Base-by-base conservation (phyloP, 2,797 vertebrate genomes). In the Eulemur rubriventer region DNA sequence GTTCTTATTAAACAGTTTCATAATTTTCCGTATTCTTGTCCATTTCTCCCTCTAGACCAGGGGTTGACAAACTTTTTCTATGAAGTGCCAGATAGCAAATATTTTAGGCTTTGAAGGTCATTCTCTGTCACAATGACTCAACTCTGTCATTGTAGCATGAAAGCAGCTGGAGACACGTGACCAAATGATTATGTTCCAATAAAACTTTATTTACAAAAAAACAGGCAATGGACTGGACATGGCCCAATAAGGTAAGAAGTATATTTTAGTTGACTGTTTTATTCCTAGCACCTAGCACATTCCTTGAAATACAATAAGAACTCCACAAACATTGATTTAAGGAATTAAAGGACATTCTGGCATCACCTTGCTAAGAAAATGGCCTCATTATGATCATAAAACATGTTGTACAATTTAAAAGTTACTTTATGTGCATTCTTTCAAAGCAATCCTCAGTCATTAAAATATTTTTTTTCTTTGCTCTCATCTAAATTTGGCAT, bases 141-240 rank as follows among this genome's bases (percentile, higher is more conserved):
- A 43, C 9, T 95, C 55, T 89, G n/a, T 92, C 33, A 57, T 24
- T 46, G 10, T 43, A 86, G 16, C 43, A 55, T 38, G 11, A 89
- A 89, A 57, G 9, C n/a, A 76, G 2, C 6, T 11, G 69, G 28
- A 55, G 26, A 55, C 17, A 57, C 4, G 20, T 89, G 50, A 35
- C 30, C 75, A 79, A 94, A 22, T 57, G 4, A 83, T 30, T 43
- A 18, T 80, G 9, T 93, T 84, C 57, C 72, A 93, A 48, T 93
- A 80, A 95, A 92, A 59, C 41, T 94, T 79, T 65, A 63, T 87
- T 87, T 94, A 52, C 38, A 59, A 93, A 69, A 69, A 87, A 63
- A 75, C 2, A 93, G 38, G 1, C 61, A 95, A 50, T 78, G 41
- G 14, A 28, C 30, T 92, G 28, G 22, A 57, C 86, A 63, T 90